Conservation (phyloP, 2,113 vertebrate species). For the Strix uralensis region DNA sequence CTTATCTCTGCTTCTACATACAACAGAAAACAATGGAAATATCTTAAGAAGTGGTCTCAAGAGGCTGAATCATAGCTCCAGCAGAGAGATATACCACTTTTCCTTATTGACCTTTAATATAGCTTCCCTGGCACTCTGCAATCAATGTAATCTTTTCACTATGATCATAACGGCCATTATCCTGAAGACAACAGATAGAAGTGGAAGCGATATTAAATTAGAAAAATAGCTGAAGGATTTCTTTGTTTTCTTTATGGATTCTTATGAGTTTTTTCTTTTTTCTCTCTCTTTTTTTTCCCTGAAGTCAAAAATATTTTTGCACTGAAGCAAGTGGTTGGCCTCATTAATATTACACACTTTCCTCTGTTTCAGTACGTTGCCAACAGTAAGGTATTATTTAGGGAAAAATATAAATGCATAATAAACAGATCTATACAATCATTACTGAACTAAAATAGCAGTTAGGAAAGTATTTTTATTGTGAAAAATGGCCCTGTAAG, state of each 20-base stretch:
- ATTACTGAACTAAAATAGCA: conserved; percentile 74
- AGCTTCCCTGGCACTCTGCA: conserved; percentile 33
- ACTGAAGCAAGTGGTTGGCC: conserved; percentile 39
- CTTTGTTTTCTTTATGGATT: conserved; percentile 63
- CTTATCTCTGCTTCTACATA: not conserved
- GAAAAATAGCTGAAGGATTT: conserved; percentile 55
- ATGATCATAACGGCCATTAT: conserved; percentile 47
- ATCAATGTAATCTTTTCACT: conserved; percentile 54
- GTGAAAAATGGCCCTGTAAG: conserved; percentile 78
- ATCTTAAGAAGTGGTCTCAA: conserved; percentile 7
- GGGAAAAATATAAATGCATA: conserved; percentile 70
- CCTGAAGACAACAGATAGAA: conserved; percentile 36
- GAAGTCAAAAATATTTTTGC: conserved; percentile 52
- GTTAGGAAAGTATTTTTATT: conserved; percentile 74
- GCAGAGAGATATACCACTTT: conserved; percentile 47
- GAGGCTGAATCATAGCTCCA: conserved; percentile 37
- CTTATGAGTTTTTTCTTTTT: not conserved
- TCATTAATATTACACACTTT: conserved; percentile 60
- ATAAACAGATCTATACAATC: conserved; percentile 73
- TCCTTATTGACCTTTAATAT: conserved; percentile 63
- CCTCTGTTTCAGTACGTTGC: conserved; percentile 49
- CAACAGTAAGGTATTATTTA: conserved; percentile 70
- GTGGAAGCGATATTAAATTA: conserved; percentile 51
- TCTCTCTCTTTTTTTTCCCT: not conserved
- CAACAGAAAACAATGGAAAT: conserved; percentile 30